Percentiles rank a stretch among this genome's conserved stretches.
Conservation (phyloP, 2,113 vertebrate species). For the Prunella fulvescens region DNA sequence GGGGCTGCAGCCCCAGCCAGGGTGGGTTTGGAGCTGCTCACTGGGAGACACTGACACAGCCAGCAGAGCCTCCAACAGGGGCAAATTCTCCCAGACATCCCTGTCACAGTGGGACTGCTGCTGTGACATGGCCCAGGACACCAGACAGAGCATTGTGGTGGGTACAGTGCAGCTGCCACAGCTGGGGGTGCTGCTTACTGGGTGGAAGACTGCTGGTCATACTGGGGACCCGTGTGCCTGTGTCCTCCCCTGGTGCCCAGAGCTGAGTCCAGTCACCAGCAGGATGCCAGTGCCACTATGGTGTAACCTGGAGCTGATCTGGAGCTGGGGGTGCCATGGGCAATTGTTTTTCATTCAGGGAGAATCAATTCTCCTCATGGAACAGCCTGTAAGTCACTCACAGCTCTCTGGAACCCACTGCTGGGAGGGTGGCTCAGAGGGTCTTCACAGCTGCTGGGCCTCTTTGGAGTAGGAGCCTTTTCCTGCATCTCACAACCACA, state of each 20-base stretch:
- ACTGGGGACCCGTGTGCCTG: accelerated
- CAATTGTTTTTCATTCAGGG: background rate
- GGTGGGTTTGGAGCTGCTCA: accelerated
- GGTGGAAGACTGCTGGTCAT: accelerated
- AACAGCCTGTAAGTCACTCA: background rate
- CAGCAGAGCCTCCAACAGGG: background rate
- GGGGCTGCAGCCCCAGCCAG: background rate
- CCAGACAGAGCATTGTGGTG: accelerated
- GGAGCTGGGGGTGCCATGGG: accelerated
- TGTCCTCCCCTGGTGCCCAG: accelerated
- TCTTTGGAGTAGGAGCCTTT: background rate
- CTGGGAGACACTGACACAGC: background rate
- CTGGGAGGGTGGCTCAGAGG: background rate
- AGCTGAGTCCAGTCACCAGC: accelerated
- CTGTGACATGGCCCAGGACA: background rate
- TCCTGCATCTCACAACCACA: background rate
- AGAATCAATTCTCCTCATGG: background rate
- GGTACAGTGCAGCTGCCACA: background rate
- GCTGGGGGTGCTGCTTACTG: background rate
- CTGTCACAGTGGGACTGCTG: accelerated
- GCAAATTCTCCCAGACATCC: accelerated
- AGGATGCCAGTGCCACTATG: accelerated
- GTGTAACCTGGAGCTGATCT: background rate
- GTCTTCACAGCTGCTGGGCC: background rate
- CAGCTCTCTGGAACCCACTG: background rate